Percentiles rank a stretch among this genome's conserved stretches.
Conservation (phyloP, 2,113 vertebrate species). For the Promerops cafer region DNA sequence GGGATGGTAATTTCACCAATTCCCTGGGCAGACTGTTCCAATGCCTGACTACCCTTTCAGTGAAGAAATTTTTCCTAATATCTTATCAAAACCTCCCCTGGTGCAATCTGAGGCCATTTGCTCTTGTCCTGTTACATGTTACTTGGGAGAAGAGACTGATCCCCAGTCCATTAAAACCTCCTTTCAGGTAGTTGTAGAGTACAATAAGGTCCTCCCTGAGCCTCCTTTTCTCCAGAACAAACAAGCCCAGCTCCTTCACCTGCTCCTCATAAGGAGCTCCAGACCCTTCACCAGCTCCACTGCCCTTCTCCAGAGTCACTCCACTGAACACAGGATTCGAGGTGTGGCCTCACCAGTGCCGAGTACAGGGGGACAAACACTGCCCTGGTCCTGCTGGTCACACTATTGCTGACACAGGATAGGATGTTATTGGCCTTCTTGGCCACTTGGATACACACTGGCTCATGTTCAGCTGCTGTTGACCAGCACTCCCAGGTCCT, state of each 20-base stretch:
- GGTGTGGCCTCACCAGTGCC: neutral
- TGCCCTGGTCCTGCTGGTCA: neutral
- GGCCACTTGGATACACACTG: neutral
- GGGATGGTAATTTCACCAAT: neutral
- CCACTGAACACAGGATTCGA: accelerated
- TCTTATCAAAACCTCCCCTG: neutral
- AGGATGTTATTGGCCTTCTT: neutral
- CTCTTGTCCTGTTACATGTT: neutral
- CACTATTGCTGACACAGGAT: neutral
- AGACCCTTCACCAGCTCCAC: neutral
- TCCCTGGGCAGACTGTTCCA: neutral
- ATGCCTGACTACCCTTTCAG: neutral
- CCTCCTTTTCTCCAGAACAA: neutral
- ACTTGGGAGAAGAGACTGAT: neutral
- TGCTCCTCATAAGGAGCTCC: neutral
- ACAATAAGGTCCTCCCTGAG: neutral
- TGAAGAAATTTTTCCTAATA: neutral
- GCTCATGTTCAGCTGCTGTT: neutral
- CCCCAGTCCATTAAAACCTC: neutral
- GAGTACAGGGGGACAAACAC: too few species aligned
- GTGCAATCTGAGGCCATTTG: neutral
- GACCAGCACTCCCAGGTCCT: accelerated
- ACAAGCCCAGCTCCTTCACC: neutral
- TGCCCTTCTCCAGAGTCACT: neutral
- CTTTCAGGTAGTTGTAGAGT: neutral